Evolutionary conservation across 2,113 vertebrate genomes (phyloP), one percentile per base, ranked within the genome.

Genomic region (Tetrax tetrax): DNA sequence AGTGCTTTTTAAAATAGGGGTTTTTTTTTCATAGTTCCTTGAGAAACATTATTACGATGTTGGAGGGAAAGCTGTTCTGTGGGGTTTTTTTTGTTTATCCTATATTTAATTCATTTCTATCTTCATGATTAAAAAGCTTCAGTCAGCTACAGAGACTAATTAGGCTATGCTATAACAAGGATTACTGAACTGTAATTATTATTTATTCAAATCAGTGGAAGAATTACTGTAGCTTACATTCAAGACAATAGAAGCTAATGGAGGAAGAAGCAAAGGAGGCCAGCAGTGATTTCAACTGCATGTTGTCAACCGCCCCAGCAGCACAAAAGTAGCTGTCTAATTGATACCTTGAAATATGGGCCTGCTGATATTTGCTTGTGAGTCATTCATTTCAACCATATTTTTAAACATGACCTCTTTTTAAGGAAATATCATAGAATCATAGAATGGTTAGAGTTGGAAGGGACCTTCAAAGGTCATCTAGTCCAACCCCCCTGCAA

Each of bases 111-210:
- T 91, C 2, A 72, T 72, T 82, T 76, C 66, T 83, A 4, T 94
- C 57, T 82, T 82, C 59, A 50, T 79, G 37, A 95, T 96, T 95
- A 80, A 69, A 91, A 83, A 83, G 57, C 57, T 82, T 89, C 85
- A 90, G 51, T 83, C 72, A 87, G 82, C 78, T 83, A 89, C 82
- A 83, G 50, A 90, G 71, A 90, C 50, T 85, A 91, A 95, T 87
- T 94, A 87, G 50, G 45, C 70, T 87, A 53, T 88, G 65, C 54
- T 83, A 21, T 93, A 94, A 69, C 81, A 87, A 83, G 81, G 84
- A 90, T 94, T 90, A 88, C 61, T 85, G 87, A 93, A 83, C 84
- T 85, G 33, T 91, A 95, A 95, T 95, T 95, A 93, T 91, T 96
- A 96, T 90, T 96, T 95, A 93, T 96, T 93, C 63, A 60, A 77